These are phyloP conservation scores for Pelecanus crispus DNA, from an alignment of 2,113 vertebrate genomes.

Conservation along the genomic window DNA sequence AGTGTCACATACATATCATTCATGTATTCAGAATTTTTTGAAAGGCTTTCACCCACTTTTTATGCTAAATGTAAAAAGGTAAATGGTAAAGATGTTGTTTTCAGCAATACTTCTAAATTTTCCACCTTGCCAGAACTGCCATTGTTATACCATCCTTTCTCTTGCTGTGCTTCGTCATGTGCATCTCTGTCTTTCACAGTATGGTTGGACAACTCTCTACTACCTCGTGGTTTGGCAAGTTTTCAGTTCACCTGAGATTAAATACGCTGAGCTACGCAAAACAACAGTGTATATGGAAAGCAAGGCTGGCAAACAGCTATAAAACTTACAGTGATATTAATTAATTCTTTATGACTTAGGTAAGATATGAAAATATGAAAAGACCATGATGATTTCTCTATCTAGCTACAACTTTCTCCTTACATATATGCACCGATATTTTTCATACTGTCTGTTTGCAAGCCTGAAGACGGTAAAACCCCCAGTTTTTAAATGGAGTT, in stretches of 20 bases:
- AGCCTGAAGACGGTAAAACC: not conserved
- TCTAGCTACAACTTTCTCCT: not conserved
- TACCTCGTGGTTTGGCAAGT: not conserved
- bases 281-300: not conserved
- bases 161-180: not conserved
- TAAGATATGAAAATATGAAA: not conserved
- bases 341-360: not conserved
- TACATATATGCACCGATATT: not conserved
- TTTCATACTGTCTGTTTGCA: not conserved
- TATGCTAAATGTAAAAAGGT: not conserved
- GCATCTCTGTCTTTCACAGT: not conserved
- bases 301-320: not conserved
- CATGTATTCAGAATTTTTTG: accelerated
- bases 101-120: not conserved
- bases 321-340: not conserved
- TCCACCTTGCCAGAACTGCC: not conserved
- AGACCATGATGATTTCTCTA: not conserved
- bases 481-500: not conserved
- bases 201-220: not conserved
- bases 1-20: not conserved
- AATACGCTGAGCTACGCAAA: not conserved
- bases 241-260: not conserved
- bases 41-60: not conserved
- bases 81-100: not conserved
- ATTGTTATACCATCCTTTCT: not conserved